Base-by-base conservation (phyloP, 2,888 invertebrate genomes). In the Amphiduros pacificus region DNA sequence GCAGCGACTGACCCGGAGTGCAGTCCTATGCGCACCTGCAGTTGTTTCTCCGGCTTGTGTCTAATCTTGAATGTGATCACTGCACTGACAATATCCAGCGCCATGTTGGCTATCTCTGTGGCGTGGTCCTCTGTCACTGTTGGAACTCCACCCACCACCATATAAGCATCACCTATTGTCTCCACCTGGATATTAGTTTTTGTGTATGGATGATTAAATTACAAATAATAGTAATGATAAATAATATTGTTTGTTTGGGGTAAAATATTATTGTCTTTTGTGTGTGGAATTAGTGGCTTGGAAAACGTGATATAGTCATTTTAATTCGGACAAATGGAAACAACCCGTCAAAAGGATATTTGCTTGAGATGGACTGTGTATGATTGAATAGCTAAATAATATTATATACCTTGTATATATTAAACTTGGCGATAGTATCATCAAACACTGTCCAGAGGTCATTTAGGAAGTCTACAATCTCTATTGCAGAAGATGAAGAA, bases 1-100 rank as follows among this genome's bases (percentile, higher is more conserved):
- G 53, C 53, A 71, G 71, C 41, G 71, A 48, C 73, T 69, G 55
- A 26, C 14, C 56, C 56, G 1, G 56, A 48, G 48, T 56, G 56
- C 11, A 56, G 56, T 1, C 60, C 60, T 2, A 60, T 60, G 29
- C 60, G 53, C 14, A 60, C 17, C 29, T 44, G 26, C 17, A 60
- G 60, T 1, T 54, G 52, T 29, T 22, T 53, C n/a, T 31, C 44
- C 17, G 60, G 60, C 6, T 44, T 27, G 29, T 60, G 60, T 11
- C 44, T 28, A 22, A 60, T 20, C 17, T 27, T 29, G 29, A 60
- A 60, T 14, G 50, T 40, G 44, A 44, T 27, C 6, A 49, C 53
- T 6, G 41, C 29, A 20, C 29, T 53, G 40, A 60, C 24, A 32
- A 60, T 22, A 22, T 53, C 60, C 41, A 60, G 48, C 4, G 53